Base-by-base conservation (phyloP, 2,797 vertebrate genomes). In the Pseudochirops corinnae region DNA sequence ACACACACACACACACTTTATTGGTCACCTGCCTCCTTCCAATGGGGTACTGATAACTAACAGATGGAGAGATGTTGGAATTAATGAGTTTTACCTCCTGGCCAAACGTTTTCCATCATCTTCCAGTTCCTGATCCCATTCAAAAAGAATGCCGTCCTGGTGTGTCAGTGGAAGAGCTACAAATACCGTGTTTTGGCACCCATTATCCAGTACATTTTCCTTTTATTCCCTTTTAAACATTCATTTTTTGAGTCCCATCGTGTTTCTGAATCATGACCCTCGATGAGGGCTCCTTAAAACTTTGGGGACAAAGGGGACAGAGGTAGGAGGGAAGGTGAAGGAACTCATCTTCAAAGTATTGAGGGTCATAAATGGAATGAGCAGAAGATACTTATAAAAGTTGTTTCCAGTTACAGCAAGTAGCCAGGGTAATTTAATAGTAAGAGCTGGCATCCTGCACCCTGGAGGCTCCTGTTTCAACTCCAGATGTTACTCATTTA, bases 41-140 rank as follows among this genome's bases (percentile, higher is more conserved):
- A 91, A 4, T 56, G 94, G 94, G 92, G 21, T 97, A 92, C 96
- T 98, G 96, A 98, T 98, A 98, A 97, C 96, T 96, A 98, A 97
- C 98, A 98, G 98, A 98, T 97, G 97, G 98, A 97, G 97, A 98
- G 55, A 60, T 58, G 2, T n/a, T 95, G 97, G 94, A 96, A 95
- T 97, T 93, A 98, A 98, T 92, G 95, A 98, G 97, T 26, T 96
- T 50, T 96, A 97, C 21, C 92, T 97, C 97, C 94, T 93, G 60
- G 74, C 96, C 98, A 98, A 98, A 92, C 97, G 97, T 98, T 98
- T 98, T 95, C 94, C 82, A 96, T 98, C 98, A 98, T 96, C 97
- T 82, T 97, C 96, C 95, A 82, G 53, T 97, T 98, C 97, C 98
- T 98, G 97, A 98, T 98, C 94, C 94, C 97, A 94, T 28, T 94